Evolutionary conservation across 2,113 vertebrate genomes (phyloP), one percentile per base, ranked within the genome.

Genomic region (Nothobranchius kuhntae): DNA sequence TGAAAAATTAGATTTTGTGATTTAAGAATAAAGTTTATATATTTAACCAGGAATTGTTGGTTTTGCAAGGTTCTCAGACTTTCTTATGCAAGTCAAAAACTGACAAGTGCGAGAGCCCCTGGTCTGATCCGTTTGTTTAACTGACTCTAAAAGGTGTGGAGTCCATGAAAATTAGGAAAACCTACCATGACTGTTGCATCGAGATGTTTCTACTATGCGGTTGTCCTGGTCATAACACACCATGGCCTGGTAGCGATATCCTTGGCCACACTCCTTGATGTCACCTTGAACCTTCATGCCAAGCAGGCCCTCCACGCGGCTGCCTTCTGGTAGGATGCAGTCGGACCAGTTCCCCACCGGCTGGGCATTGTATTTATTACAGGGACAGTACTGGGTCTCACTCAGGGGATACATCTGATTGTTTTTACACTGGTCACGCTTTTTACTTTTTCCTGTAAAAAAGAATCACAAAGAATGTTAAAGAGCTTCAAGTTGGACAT

Each of bases 331-430:
- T 5, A 99, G 88, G 63, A 99, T 92, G 55, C 98, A 99, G 89
- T 99, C 98, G 0, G 98, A 99, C 96, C 96, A 99, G 75, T 98
- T 98, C 11, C 98, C 96, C 78, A 99, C 95, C 0, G 98, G 95
- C 84, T 98, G 98, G 10, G 96, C 95, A 0, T 93, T 98, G 83
- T 98, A 97, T 72, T 99, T 99, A 87, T 98, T 95, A 75, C 98
- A 99, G 0, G 96, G 97, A 75, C 97, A 99, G 68, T 96, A 98
- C 74, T 98, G 96, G 2, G 95, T 99, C 87, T 99, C 98, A 0
- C 91, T 96, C 73, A 98, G 80, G 0, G 98, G 95, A 82, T 96
- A 96, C 30, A 93, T 14, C 68, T 99, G 96, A 64, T 92, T 93
- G 88, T 98, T 97, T 88, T 93, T 96, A 83, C 97, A 99, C 76